Percentiles rank a stretch among this genome's conserved stretches.
Evolutionary conservation across 2,113 vertebrate genomes (phyloP).

Genomic region (human): DNA sequence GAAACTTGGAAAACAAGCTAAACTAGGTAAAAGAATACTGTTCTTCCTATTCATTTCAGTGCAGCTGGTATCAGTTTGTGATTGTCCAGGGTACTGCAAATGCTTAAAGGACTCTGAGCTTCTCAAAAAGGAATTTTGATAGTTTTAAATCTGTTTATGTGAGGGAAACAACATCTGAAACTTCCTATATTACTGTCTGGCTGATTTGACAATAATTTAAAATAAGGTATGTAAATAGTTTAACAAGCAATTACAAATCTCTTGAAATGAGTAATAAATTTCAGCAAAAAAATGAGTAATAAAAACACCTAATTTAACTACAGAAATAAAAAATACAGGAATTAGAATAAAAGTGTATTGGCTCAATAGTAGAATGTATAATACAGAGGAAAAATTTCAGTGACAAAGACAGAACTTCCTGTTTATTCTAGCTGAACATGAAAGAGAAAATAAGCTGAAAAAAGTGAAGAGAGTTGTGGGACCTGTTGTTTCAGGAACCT

Average conservation of each 20-base stretch:
- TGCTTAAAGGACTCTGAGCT: neutral
- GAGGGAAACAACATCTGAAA: neutral
- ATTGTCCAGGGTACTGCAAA: neutral
- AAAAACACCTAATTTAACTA: neutral
- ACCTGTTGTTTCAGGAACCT: neutral
- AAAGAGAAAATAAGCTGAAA: neutral
- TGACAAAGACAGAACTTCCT: neutral
- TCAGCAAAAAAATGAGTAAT: neutral
- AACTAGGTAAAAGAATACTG: neutral
- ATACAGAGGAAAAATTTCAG: neutral
- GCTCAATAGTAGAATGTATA: neutral
- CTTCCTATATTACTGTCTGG: neutral
- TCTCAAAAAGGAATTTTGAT: neutral
- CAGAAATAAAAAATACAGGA: neutral
- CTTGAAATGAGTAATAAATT: neutral
- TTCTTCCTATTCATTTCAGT: neutral
- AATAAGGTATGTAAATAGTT: neutral
- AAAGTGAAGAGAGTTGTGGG: neutral
- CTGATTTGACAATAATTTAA: neutral
- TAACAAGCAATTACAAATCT: neutral
- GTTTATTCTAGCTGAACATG: neutral
- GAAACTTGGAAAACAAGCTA: neutral
- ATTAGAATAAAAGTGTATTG: neutral
- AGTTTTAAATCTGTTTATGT: neutral
- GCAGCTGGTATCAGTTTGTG: neutral